phyloP scores from a whole-genome alignment of 2,888 invertebrate species.

The Lepeophtheirus nordmannii region DNA sequence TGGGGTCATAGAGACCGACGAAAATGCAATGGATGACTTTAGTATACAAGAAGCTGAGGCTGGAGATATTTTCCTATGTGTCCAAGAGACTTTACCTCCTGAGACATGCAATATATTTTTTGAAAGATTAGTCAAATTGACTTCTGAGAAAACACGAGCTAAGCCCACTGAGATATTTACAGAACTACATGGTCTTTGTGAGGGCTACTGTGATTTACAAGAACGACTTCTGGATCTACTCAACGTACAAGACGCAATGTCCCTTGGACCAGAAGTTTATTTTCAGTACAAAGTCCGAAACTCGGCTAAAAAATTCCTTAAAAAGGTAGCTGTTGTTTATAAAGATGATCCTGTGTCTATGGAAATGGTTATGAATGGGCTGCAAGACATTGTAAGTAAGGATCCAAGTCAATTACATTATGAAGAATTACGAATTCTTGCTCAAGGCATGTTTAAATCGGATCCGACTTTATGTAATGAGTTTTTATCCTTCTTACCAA shows the following conservation, averaged over 20 bases:
- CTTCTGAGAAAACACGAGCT: background rate
- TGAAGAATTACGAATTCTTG: background rate
- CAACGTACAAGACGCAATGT: background rate
- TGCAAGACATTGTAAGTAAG: background rate
- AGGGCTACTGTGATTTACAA: conserved; percentile 2
- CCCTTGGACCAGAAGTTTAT: conserved; percentile 5
- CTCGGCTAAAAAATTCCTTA: background rate
- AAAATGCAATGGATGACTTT: background rate
- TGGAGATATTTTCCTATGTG: background rate
- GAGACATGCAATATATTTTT: background rate
- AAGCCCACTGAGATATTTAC: conserved; percentile 8
- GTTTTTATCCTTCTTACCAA: background rate
- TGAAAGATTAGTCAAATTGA: background rate
- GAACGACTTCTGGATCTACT: conserved; percentile 17
- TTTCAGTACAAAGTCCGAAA: background rate
- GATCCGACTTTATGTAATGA: background rate
- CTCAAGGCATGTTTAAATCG: background rate
- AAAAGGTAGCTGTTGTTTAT: background rate
- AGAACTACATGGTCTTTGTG: background rate
- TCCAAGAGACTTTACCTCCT: background rate
- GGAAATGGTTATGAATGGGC: background rate
- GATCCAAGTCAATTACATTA: background rate
- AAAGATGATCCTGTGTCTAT: background rate
- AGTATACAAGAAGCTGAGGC: background rate
- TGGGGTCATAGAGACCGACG: background rate